Base-by-base conservation (phyloP, 2,888 invertebrate genomes). In the Teinopalpus imperialis region DNA sequence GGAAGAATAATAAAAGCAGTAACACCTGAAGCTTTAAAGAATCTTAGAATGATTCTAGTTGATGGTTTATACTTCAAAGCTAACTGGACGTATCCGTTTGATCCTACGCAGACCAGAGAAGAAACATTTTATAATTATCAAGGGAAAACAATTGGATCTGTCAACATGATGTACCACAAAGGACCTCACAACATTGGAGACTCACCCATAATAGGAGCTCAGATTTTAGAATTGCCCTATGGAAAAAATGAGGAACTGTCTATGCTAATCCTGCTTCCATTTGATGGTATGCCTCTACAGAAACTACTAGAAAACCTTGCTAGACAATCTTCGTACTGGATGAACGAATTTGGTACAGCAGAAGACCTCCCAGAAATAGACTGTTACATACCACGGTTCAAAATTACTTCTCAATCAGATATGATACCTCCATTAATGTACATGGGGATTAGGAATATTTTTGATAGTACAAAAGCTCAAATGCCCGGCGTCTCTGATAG, bases 91-190 rank as follows among this genome's bases (percentile, higher is more conserved):
- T 69, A 81, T 24, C 92, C 93, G 0, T 94, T 94, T 52, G 92
- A 94, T 53, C 60, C 67, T 0, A 80, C 90, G 0, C 77, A 83
- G 6, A 94, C 94, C 0, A 85, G 68, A 26, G 59, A 66, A 6
- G 90, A 91, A 56, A 60, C 81, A 0, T 94, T 94, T 61, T 91
- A 90, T 54, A 89, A 93, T 59, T 91, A 90, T 3, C 81, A 90
- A 53, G 91, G 90, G 2, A 81, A 77, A 44, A 63, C 74, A 0
- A 73, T 90, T 14, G 91, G 91, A 2, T 67, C 88, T 21, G 93
- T 94, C 0, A 90, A 92, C 44, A 95, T 95, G 94, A 95, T 96
- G 95, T 90, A 89, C 48, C 92, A 92, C 50, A 88, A 90, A 57
- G 92, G 90, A 0, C 74, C 90, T 3, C 92, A 92, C 54, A 86